Percentiles rank a stretch among this genome's conserved stretches.
phyloP scores from a whole-genome alignment of 2,888 invertebrate genomes.

The Lepidochrysops patricia region DNA sequence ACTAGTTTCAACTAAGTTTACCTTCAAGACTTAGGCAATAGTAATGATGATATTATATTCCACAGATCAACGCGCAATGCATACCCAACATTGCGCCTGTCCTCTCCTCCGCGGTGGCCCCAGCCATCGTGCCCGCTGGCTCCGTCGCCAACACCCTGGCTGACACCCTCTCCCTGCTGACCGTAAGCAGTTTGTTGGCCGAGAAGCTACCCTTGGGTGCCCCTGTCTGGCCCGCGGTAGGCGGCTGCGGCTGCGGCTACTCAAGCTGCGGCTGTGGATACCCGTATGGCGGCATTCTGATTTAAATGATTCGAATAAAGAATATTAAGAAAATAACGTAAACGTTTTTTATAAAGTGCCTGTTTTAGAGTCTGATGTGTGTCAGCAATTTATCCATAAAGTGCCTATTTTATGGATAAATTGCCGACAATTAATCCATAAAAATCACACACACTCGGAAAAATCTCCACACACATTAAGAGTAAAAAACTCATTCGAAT shows the following conservation, averaged over 20 bases:
- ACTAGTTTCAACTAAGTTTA: no score
- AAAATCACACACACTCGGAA: no score
- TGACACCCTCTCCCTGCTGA: conserved; percentile 52
- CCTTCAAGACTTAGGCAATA: no score
- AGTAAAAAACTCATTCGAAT: no score
- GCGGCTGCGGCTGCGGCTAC: conserved; percentile 27
- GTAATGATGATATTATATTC: conserved; percentile 9
- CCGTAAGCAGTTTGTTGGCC: conserved; percentile 48
- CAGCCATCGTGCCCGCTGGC: conserved; percentile 22
- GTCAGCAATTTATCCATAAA: no score
- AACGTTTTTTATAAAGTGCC: no score
- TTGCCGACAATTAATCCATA: no score
- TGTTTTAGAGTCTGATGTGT: no score
- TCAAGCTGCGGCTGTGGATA: conserved; percentile 20
- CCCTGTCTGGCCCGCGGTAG: conserved; percentile 14
- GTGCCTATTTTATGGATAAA: no score
- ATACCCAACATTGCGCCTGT: conserved; percentile 21
- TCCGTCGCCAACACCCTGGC: conserved; percentile 46
- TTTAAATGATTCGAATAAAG: conserved; percentile 10
- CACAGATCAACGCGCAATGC: conserved; percentile 37
- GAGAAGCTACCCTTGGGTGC: conserved; percentile 41
- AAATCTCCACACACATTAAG: no score
- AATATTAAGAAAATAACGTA: neutral
- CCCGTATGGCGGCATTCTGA: conserved; percentile 18
- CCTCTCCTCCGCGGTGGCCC: conserved; percentile 17